These are phyloP conservation scores for Temnothorax longispinosus DNA, from an alignment of 1,140 invertebrate genomes.

Conservation along the genomic window DNA sequence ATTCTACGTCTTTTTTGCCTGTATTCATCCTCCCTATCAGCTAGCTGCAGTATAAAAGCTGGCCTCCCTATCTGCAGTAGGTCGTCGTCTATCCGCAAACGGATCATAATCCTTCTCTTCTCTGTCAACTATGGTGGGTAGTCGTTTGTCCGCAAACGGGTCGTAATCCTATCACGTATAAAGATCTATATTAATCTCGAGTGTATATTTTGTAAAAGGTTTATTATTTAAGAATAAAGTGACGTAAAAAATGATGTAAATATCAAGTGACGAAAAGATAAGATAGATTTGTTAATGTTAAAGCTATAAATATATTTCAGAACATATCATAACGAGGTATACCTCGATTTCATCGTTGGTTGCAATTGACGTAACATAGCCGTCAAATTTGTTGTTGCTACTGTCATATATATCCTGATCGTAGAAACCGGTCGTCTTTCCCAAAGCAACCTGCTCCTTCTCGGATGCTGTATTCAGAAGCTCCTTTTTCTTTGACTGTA, in stretches of 20 bases:
- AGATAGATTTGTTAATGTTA: neutral
- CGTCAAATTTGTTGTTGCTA: conserved; percentile 93
- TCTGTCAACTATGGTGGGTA: conserved; percentile 96
- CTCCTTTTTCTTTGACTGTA: conserved; percentile 95
- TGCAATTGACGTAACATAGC: conserved; percentile 98
- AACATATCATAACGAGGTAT: conserved; percentile 69
- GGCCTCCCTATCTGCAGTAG: too few relatives aligned
- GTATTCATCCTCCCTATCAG: conserved; percentile 99
- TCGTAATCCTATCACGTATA: conserved; percentile 95
- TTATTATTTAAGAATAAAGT: neutral
- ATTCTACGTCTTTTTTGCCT: conserved; percentile 93
- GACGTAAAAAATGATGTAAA: neutral
- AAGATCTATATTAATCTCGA: conserved; percentile 54
- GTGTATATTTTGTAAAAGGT: neutral
- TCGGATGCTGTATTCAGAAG: conserved; percentile 88
- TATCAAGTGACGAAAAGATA: neutral
- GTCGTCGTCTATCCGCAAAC: conserved; percentile 95
- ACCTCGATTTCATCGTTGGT: conserved; percentile 96
- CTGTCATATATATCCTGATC: conserved; percentile 97
- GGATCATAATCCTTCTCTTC: conserved; percentile 98
- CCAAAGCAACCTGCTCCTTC: conserved; percentile 92
- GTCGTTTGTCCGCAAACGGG: conserved; percentile 96
- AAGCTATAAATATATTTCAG: conserved; percentile 25
- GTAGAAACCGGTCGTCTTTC: conserved; percentile 95
- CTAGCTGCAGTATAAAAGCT: too few relatives aligned